Base-by-base conservation (phyloP, 2,797 vertebrate genomes). In the Parambassis ranga region DNA sequence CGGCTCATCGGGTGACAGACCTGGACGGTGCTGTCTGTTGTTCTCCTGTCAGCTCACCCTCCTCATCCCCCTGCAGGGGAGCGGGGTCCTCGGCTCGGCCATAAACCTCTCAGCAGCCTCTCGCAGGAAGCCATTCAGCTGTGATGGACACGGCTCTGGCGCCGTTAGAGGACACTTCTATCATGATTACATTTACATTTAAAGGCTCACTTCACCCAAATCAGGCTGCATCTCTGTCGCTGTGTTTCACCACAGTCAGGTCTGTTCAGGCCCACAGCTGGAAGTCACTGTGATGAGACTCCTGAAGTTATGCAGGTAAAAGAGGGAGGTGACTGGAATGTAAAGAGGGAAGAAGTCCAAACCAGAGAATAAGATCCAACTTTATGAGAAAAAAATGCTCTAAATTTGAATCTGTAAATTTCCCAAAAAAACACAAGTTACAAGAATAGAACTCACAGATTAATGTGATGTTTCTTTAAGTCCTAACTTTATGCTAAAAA, bases 181-280 rank as follows among this genome's bases (percentile, higher is more conserved):
- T 64, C 72, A 69, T 76, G 82, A 84, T 81, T 75, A 55, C 74
- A 80, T 87, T 84, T 83, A 72, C 79, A 86, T 84, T 79, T 68
- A 69, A 76, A 86, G 79, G 73, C 68, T 78, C 74, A 56, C 49
- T 81, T 76, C 71, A 61, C 52, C 26, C 65, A 57, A 70, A 71
- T 68, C 23, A 33, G 41, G 67, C 32, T 36, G 9, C 43, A 19
- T 59, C 38, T 51, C 35, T 36, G 53, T 22, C 15, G 24, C 15
- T 16, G 23, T 58, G 38, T 30, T 39, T 14, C n/a, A n/a, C 18
- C 27, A 2, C 6, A 0, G 7, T 4, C 20, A 8, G 1, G 1
- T 36, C 19, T 31, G 6, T 20, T 33, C 64, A 16, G 31, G 28
- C 58, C 33, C 23, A 19, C 23, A 16, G 6, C 14, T 56, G 6